Conservation (phyloP, 2,113 vertebrate genomes). For the Elephantulus edwardii region DNA sequence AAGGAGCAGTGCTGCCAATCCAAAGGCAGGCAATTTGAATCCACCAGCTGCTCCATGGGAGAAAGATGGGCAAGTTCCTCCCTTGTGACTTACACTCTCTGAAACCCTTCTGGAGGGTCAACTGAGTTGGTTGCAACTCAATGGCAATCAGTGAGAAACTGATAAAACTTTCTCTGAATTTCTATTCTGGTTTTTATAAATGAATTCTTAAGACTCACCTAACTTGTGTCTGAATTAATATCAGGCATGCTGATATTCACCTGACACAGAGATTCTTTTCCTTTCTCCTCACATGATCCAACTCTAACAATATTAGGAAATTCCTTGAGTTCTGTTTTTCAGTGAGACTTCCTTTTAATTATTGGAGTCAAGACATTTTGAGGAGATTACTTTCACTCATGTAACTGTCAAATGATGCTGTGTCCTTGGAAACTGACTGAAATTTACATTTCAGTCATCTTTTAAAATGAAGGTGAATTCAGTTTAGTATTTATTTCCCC, state of each 20-base stretch:
- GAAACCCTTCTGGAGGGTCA: too few relatives aligned
- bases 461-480: constrained; percentile 28
- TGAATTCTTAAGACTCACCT: rapidly evolving
- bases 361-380: neutral
- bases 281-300: neutral
- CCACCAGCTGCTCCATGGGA: too few relatives aligned
- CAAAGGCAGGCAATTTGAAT: too few relatives aligned
- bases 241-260: rapidly evolving
- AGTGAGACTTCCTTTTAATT: neutral
- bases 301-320: neutral
- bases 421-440: neutral
- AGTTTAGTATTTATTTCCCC: neutral
- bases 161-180: neutral
- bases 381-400: neutral
- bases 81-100: too few relatives aligned
- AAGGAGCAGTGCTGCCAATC: too few relatives aligned
- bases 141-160: too few relatives aligned
- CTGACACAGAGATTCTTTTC: neutral
- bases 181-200: neutral
- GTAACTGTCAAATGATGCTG: neutral
- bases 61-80: too few relatives aligned
- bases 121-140: too few relatives aligned
- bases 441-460: constrained; percentile 17
- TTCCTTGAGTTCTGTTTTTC: neutral
- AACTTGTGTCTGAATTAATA: rapidly evolving